Conservation (phyloP, 2,797 vertebrate genomes). For the Micromesistius poutassou region DNA sequence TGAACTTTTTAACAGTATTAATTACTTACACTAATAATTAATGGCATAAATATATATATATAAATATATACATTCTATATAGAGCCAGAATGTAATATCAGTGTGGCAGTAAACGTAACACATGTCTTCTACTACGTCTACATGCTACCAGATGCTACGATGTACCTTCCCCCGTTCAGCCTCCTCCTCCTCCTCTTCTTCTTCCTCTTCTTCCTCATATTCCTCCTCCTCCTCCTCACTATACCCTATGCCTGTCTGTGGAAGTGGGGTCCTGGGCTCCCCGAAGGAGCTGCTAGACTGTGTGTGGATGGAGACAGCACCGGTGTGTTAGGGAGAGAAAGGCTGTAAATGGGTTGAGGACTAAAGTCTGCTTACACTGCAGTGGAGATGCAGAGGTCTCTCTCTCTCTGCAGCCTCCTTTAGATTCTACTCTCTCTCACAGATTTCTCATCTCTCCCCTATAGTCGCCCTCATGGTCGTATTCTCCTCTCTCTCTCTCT, state of each 20-base stretch:
- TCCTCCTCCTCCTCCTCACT: conserved; percentile 45
- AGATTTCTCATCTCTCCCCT: too few relatives aligned
- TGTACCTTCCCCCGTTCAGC: conserved; percentile 66
- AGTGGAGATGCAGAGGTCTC: neutral
- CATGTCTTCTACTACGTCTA: conserved; percentile 24
- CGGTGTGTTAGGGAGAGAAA: conserved; percentile 48
- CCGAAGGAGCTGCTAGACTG: conserved; percentile 63
- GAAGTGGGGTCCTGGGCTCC: conserved; percentile 50
- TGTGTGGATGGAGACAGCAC: conserved; percentile 39
- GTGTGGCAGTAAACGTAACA: neutral
- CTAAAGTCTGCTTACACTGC: conserved; percentile 4
- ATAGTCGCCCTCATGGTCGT: too few relatives aligned
- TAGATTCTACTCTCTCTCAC: too few relatives aligned
- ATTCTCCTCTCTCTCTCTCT: too few relatives aligned
- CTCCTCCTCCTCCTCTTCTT: conserved; percentile 27
- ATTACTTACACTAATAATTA: neutral
- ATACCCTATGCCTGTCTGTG: conserved; percentile 43
- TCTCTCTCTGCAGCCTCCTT: too few relatives aligned
- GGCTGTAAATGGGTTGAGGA: conserved; percentile 25
- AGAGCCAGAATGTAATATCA: neutral
- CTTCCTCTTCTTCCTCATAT: conserved; percentile 58
- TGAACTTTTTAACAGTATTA: too few relatives aligned
- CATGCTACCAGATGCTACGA: conserved; percentile 49
- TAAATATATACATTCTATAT: too few relatives aligned
- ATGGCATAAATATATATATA: neutral